Base-by-base conservation (phyloP, 2,797 vertebrate genomes). In the Spinus pinus region DNA sequence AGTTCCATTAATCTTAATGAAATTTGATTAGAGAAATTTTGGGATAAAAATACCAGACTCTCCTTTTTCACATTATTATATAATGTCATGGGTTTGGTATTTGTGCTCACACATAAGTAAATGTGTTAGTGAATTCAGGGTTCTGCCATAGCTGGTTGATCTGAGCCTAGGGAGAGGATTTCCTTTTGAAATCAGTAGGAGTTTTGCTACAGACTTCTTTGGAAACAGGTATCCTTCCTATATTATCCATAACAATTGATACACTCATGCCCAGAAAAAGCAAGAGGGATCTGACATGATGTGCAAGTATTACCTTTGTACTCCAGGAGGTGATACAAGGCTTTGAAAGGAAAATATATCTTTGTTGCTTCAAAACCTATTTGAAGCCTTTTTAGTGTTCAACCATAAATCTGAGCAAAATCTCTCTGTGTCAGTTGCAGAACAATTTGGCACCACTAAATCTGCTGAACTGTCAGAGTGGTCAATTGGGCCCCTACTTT, bases 301-400 rank as follows among this genome's bases (percentile, higher is more conserved):
- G 67, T 65, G 31, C 64, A 89, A 20, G 49, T 33, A 82, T 86
- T 84, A 69, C 37, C 79, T 84, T 62, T 71, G 53, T 88, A 37
- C 51, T 85, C 47, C 66, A 78, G 65, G 61, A 95, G 30, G 35
- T 53, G 78, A 91, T 47, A 53, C 22, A 87, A 81, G n/a, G 31
- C 79, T 87, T 60, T 87, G 61, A 87, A 94, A 95, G 30, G 35
- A 80, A 93, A 71, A 95, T 46, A 88, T 12, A 42, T n/a, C 78
- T 46, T 72, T 80, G 70, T 64, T 88, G 27, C 69, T 74, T 82
- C 78, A 82, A 80, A 93, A 92, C 25, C 27, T 81, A 33, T 80
- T 47, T 74, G 86, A 95, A 82, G 56, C 21, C 41, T 88, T 87
- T 80, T 79, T 64, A 65, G 83, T 31, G 49, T 61, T 78, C 44